phyloP scores from a whole-genome alignment of 2,797 vertebrate species.

The Darevskia mixta region DNA sequence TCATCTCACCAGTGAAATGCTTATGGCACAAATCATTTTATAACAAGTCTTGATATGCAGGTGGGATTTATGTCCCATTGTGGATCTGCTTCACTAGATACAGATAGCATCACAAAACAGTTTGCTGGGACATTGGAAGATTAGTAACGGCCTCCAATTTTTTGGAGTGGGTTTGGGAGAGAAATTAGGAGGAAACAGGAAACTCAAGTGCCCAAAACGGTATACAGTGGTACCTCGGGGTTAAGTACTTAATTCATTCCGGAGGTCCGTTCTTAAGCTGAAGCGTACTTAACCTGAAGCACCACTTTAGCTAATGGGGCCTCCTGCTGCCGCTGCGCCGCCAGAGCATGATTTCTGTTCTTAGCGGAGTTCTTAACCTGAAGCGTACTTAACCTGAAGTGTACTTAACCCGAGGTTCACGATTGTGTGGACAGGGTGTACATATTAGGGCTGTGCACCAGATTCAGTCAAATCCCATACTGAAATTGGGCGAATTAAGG shows the following conservation, averaged over 20 bases:
- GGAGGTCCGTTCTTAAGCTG: too few relatives aligned
- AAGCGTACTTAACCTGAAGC: too few relatives aligned
- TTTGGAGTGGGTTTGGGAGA: neutral
- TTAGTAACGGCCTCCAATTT: neutral
- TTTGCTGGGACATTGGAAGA: neutral
- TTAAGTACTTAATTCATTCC: too few relatives aligned
- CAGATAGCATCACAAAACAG: neutral
- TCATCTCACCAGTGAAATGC: neutral
- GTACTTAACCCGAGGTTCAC: neutral
- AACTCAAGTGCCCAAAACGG: neutral
- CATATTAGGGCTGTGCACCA: neutral
- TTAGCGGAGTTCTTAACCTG: too few relatives aligned
- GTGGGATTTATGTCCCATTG: neutral
- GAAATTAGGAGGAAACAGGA: neutral
- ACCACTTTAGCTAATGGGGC: too few relatives aligned
- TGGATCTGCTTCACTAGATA: conserved; percentile 23
- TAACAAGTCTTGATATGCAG: conserved; percentile 14
- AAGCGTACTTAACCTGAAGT: too few relatives aligned
- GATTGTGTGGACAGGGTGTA: neutral
- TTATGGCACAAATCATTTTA: conserved; percentile 28
- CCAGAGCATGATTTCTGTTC: too few relatives aligned
- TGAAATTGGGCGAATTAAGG: too few relatives aligned
- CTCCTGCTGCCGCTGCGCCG: too few relatives aligned
- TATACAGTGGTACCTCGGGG: too few relatives aligned
- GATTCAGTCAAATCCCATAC: too few relatives aligned